Conservation (phyloP, 1,140 invertebrate genomes). For the Hyles vespertilio region DNA sequence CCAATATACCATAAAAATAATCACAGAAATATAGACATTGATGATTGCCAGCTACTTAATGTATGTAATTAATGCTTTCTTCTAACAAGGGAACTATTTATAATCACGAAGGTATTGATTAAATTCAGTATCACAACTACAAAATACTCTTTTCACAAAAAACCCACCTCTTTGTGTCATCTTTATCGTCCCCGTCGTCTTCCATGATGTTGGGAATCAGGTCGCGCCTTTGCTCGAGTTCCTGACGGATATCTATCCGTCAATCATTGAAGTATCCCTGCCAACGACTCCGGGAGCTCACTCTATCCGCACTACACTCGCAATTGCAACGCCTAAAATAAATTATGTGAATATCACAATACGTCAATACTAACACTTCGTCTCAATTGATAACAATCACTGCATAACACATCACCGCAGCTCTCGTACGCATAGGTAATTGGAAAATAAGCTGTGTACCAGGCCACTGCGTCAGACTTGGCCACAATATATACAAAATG, state of each 20-base stretch:
- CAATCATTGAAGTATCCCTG: not conserved
- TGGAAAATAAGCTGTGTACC: conserved; percentile 13
- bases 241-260: conserved; percentile 5
- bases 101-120: too few species aligned
- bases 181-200: conserved; percentile 63
- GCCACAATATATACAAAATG: not conserved
- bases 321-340: not conserved
- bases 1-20: too few species aligned
- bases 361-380: not conserved
- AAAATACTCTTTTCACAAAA: not conserved
- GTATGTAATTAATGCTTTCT: too few species aligned
- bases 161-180: conserved; percentile 57
- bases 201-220: conserved; percentile 36
- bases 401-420: not conserved
- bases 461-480: conserved; percentile 13
- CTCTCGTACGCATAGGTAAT: conserved; percentile 6
- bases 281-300: too few species aligned
- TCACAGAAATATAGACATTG: too few species aligned
- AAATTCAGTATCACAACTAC: too few species aligned
- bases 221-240: not conserved
- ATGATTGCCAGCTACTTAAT: too few species aligned
- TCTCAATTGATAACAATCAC: not conserved
- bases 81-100: too few species aligned
- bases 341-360: not conserved
- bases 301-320: too few species aligned